Evolutionary conservation across 2,797 vertebrate genomes (phyloP), one percentile per base, ranked within the genome.

Genomic region (Alca torda): DNA sequence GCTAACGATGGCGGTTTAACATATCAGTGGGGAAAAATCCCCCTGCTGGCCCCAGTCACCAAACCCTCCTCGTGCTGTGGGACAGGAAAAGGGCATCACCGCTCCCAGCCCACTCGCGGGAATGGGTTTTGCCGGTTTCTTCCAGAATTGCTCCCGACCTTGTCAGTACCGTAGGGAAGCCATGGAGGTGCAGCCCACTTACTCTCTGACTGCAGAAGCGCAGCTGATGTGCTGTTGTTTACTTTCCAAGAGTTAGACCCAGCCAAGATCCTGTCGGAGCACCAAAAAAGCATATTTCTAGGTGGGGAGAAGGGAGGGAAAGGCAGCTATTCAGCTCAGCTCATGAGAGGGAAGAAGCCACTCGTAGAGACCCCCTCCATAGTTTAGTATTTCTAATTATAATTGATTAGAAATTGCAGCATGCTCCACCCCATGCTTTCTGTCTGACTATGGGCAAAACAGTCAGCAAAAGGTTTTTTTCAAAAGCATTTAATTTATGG

Each of bases 401-500:
- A 63, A n/a, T 79, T 69, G 69, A 63, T 78, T 53, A 64, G 37
- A 68, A 86, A 35, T 50, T 24, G 28, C 18, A 68, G 25, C 18
- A 26, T 16, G 64, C 23, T 53, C 26, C 13, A 15, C 37, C 7
- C 46, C 33, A 4, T 56, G 43, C 35, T 81, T 94, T 85, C 45
- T 31, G 4, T 2, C 11, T 2, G 2, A 26, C 17, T 84, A 76
- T 87, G 37, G 26, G 31, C 73, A 78, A 74, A 56, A 61, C 2
- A 0, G 20, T 4, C 35, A n/a, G 41, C 30, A 64, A 64, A 72
- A 79, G 11, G 9, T 20, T 64, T 90, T 45, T 81, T 60, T 24
- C 10, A 48, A 41, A 28, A 31, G 15, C 1, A 0, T 72, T 84
- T 69, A 2, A 28, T 45, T 73, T 80, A 43, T 0, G 1, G 16